These are phyloP conservation scores for Sylvilagus bachmani DNA, from an alignment of 2,113 vertebrate genomes.

Conservation along the genomic window DNA sequence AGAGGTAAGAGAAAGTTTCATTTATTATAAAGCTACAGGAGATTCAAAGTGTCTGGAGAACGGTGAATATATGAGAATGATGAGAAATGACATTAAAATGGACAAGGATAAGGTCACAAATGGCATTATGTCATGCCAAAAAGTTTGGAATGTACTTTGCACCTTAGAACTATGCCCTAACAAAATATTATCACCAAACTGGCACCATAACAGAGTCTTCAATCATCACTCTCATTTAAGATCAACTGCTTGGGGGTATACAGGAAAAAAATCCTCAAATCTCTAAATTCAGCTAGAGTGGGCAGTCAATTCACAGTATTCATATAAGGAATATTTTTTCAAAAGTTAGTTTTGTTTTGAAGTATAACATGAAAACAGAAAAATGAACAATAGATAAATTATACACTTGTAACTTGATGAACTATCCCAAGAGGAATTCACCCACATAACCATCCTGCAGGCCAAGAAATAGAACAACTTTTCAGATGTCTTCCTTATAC, in stretches of 20 bases:
- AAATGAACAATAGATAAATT: background rate
- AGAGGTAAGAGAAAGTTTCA: background rate
- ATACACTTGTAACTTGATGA: background rate
- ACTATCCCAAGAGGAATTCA: background rate
- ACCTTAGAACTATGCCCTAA: background rate
- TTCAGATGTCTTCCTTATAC: background rate
- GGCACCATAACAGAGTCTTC: background rate
- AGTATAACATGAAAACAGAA: background rate
- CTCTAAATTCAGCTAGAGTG: background rate
- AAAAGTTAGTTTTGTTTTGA: background rate
- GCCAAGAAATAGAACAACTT: background rate
- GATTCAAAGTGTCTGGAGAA: background rate
- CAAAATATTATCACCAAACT: background rate
- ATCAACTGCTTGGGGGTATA: background rate
- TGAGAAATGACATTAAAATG: background rate
- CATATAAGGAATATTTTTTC: background rate
- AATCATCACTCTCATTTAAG: conserved; percentile 6
- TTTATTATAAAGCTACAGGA: background rate
- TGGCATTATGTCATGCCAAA: background rate
- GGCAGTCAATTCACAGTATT: background rate
- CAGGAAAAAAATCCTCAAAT: background rate
- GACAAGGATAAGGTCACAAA: background rate
- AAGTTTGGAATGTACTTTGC: background rate
- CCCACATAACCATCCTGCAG: background rate
- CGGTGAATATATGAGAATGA: background rate